Percentiles rank a stretch among this genome's conserved stretches.
These are phyloP conservation scores for Ivindomyrus marchei DNA, from an alignment of 2,113 vertebrate species.

Conservation along the genomic window DNA sequence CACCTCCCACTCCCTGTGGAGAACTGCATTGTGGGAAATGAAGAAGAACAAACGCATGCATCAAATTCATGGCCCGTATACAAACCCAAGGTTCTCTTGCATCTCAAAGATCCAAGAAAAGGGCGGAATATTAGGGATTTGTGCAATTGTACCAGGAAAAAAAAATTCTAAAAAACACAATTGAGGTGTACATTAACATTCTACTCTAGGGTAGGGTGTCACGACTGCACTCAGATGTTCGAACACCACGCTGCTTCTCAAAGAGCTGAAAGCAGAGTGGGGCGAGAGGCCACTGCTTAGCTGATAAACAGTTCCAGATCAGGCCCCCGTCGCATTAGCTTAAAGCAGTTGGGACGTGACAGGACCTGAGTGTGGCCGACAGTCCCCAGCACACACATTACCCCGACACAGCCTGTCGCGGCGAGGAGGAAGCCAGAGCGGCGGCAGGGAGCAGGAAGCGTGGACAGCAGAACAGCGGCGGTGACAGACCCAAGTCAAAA, in stretches of 20 bases:
- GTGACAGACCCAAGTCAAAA: constrained; percentile 5
- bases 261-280: neutral
- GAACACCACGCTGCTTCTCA: neutral
- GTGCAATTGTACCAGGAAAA: neutral
- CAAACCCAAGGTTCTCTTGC: neutral
- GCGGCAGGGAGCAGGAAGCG: neutral
- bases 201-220: constrained; percentile 2
- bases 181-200: neutral
- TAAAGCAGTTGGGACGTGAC: neutral
- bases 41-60: neutral
- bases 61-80: neutral
- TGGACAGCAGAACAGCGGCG: constrained; percentile 20
- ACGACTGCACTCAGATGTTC: neutral
- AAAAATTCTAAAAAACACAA: neutral
- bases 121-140: neutral
- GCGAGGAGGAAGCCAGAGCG: neutral
- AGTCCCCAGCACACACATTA: neutral
- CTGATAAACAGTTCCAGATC: constrained; percentile 20
- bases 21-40: neutral
- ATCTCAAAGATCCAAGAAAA: neutral
- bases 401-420: neutral
- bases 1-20: neutral
- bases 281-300: neutral
- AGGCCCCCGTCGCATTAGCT: neutral
- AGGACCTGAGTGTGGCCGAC: neutral